Evolutionary conservation across 2,888 invertebrate genomes (phyloP), one percentile per base, ranked within the genome.

Genomic region (Nomada ruficornis): DNA sequence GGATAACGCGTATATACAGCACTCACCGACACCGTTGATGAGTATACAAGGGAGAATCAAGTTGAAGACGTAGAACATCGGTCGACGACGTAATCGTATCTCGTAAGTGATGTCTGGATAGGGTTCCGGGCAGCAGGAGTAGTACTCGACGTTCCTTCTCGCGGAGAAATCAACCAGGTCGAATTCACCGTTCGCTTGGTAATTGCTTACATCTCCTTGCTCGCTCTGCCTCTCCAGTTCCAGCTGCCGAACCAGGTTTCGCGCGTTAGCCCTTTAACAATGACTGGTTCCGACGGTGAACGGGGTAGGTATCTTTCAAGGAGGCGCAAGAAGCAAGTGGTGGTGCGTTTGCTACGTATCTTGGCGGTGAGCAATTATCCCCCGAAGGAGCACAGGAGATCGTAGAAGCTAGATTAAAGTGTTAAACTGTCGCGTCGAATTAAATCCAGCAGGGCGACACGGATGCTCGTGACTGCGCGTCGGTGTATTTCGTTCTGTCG

Each of bases 131-230:
- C 97, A 97, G 93, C 97, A 97, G 2, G 96, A 97, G 94, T 97
- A 97, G 92, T 95, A 96, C 92, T 96, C 96, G 78, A 96, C 95
- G 94, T 97, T 96, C 85, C 96, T 95, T 82, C 95, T 95, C 0
- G 97, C 96, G 0, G 96, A 96, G 92, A 97, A 97, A 91, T 96
- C 96, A 83, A 97, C 95, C 86, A 98, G 94, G 92, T 97, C 97
- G 94, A 98, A 98, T 94, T 98, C 98, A 1, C 98, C 98, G 93
- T 98, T 98, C n/a, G 97, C 96, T 92, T 98, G 97, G 94, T 98
- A 98, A 94, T 98, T 98, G 87, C 97, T 97, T 69, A 97, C 96
- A 94, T 98, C 98, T 0, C 98, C 98, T 90, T 96, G 96, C 91
- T 97, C 96, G 71, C 96, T 96, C 91, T 97, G 96, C 90, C 96